Base-by-base conservation (phyloP, 2,888 invertebrate species). In the Tolmerus cingulatus region DNA sequence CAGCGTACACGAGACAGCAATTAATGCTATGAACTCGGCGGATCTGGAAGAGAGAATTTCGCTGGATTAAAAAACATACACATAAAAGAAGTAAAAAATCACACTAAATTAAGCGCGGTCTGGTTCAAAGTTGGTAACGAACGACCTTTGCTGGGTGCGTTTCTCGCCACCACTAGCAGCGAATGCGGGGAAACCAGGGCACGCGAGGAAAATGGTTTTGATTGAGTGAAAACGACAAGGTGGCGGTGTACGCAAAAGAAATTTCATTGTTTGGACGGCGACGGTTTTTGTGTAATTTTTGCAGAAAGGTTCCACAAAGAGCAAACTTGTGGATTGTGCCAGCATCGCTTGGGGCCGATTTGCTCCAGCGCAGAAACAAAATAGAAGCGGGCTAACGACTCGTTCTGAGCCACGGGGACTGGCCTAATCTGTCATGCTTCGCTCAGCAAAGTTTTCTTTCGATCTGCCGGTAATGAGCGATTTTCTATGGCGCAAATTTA, bases 1-100 rank as follows among this genome's bases (percentile, higher is more conserved):
- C 90, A 97, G 93, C 1, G 97, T 97, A 90, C 96, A 96, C 78
- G 97, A 97, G 89, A 97, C 95, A 46, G 97, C 97, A 90, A 97
- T 94, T 89, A 97, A 93, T 23, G 97, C 97, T 90, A 97, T 95
- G 91, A 97, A 93, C 93, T 97, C 97, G 91, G 96, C 96, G 87
- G 97, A 96, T 92, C 97, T 97, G 94, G 79, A 94, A 94, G 87
- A 89, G 91, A 90, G 90, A 88, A 88, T 23, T 66, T 66, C 19
- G 9, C 66, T 66, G 8, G 40, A 86, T 79, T 77, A 77, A 77
- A 77, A 77, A 40, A 40, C 3, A 30, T 30, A 30, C n/a, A n/a
- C n/a, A 34, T 2, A 34, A 27, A 74, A n/a, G 14, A 74, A 27
- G 12, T 12, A 46, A 46, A 43, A 43, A 77, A 77, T 8, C 14